Evolutionary conservation across 2,113 vertebrate species (phyloP).

Genomic region (Platysteira castanea): DNA sequence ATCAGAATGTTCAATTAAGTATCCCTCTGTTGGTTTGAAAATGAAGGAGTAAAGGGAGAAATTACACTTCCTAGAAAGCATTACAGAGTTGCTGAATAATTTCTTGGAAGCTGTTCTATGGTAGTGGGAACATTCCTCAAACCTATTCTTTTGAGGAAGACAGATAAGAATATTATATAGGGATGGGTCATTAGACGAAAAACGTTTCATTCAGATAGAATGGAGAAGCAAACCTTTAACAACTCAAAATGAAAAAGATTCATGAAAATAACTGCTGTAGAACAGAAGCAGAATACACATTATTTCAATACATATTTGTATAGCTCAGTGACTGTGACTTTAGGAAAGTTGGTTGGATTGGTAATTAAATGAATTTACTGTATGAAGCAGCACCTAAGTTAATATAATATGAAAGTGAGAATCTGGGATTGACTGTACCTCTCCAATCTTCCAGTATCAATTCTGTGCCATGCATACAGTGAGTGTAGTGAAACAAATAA

Average conservation of each 20-base stretch:
- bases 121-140: background rate
- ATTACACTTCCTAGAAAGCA: background rate
- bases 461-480: background rate
- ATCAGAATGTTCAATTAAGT: background rate
- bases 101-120: background rate
- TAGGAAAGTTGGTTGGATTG: background rate
- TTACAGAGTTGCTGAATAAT: background rate
- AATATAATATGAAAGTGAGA: background rate
- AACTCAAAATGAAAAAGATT: background rate
- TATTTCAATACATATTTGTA: background rate
- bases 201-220: background rate
- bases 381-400: background rate
- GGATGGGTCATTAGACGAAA: background rate
- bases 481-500: background rate
- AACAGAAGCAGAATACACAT: background rate
- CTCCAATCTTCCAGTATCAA: background rate
- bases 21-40: background rate
- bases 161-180: background rate
- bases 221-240: background rate
- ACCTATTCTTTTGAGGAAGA: background rate
- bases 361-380: background rate
- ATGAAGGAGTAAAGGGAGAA: background rate
- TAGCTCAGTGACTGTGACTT: background rate
- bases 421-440: background rate
- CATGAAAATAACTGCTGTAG: background rate